Evolutionary conservation across 1,140 invertebrate genomes (phyloP).

Genomic region (Arion vulgaris): DNA sequence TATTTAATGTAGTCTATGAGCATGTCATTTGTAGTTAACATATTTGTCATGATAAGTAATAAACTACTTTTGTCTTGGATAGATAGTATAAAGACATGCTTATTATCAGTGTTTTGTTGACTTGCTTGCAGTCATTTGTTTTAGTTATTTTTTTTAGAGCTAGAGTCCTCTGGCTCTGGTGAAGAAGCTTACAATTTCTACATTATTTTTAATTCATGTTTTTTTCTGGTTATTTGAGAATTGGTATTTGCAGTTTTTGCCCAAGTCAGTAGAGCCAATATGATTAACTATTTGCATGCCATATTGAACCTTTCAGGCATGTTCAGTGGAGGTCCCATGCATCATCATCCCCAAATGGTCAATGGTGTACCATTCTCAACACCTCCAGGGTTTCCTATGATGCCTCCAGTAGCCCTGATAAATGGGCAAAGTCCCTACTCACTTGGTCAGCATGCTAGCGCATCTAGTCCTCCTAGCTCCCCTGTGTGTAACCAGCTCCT

Average conservation of each 20-base stretch:
- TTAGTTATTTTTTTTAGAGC: too few relatives aligned
- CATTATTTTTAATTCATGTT: too few relatives aligned
- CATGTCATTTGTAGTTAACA: too few relatives aligned
- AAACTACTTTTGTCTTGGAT: too few relatives aligned
- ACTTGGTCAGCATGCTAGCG: slow-evolving; percentile 26
- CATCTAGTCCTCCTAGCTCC: slow-evolving; percentile 34
- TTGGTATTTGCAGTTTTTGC: neutral
- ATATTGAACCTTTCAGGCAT: slow-evolving; percentile 24
- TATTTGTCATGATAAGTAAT: too few relatives aligned
- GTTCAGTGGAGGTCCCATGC: slow-evolving; percentile 17
- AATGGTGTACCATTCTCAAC: neutral
- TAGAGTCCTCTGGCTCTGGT: too few relatives aligned
- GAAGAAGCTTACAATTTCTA: too few relatives aligned
- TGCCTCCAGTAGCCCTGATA: slow-evolving; percentile 34
- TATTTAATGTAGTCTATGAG: too few relatives aligned
- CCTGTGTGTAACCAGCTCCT: slow-evolving; percentile 31
- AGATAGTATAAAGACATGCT: too few relatives aligned
- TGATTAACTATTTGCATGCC: neutral
- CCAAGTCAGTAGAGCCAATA: neutral
- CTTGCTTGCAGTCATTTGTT: too few relatives aligned
- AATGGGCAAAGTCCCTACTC: slow-evolving; percentile 1
- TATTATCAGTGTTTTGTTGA: too few relatives aligned
- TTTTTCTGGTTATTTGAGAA: too few relatives aligned
- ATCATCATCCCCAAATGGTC: neutral
- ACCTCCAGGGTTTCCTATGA: slow-evolving; percentile 29